Evolutionary conservation across 2,888 invertebrate species (phyloP).

Genomic region (Dicyrtoma fusca): DNA sequence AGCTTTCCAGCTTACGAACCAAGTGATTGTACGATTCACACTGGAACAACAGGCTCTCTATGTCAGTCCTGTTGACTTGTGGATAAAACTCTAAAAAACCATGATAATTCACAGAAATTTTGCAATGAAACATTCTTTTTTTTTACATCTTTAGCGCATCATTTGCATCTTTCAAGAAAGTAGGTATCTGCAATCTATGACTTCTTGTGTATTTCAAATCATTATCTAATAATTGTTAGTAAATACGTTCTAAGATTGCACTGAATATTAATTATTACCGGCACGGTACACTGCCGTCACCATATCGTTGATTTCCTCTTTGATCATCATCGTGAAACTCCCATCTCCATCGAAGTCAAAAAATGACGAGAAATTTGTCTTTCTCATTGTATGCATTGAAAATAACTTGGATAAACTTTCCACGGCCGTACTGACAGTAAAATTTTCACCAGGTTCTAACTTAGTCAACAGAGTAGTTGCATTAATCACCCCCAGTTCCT

Average conservation of each 20-base stretch:
- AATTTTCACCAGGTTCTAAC: background rate
- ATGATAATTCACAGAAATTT: too few species aligned
- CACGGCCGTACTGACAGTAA: background rate
- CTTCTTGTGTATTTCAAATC: too few species aligned
- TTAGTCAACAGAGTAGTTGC: background rate
- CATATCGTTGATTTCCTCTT: background rate
- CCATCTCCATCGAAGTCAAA: background rate
- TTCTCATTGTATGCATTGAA: background rate
- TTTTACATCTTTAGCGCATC: too few species aligned
- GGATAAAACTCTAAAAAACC: background rate
- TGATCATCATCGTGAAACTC: background rate
- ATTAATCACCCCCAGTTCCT: background rate
- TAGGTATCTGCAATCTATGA: too few species aligned
- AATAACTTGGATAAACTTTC: background rate
- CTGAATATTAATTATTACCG: too few species aligned
- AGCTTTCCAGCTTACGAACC: background rate
- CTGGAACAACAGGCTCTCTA: background rate
- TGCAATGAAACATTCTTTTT: too few species aligned
- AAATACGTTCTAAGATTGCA: too few species aligned
- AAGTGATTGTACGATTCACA: constrained; percentile 9
- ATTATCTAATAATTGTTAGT: too few species aligned
- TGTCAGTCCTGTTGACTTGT: background rate
- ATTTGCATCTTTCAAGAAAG: too few species aligned
- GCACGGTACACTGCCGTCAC: background rate
- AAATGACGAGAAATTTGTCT: background rate